Base-by-base conservation (phyloP, 2,797 vertebrate species). In the Gila robusta region DNA sequence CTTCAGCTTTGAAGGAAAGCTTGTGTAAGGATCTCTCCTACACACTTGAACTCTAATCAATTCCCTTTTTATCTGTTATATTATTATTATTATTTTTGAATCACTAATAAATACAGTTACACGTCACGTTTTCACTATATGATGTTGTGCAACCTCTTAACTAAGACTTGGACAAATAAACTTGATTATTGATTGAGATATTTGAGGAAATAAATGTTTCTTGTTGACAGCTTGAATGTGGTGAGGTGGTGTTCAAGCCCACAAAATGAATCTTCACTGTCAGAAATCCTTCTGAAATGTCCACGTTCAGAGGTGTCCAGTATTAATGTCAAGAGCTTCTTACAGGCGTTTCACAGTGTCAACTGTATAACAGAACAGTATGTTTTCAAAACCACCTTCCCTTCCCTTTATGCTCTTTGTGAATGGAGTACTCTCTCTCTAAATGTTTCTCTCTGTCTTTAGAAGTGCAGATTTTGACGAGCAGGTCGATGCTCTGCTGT, bases 151-250 rank as follows among this genome's bases (percentile, higher is more conserved):
- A 35, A 41, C 39, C 0, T 37, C 74, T 59, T n/a, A n/a, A 12
- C 35, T 23, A 32, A 56, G 6, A 56, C 4, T 32, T 77, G 49
- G 10, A 56, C 11, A 7, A 35, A 44, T 8, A 47, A 7, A 49
- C 35, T 79, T 19, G 3, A 26, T 59, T 39, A 16, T 26, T 56
- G 54, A 35, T 69, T 69, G 41, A 35, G 19, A 37, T 49, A n/a
- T 69, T 21, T 80, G 37, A 80, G 10, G 17, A 64, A 79, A 73
- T 66, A 62, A 64, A 21, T 59, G 47, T 82, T 41, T 82, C 6
- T 59, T 62, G 81, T 73, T 82, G 23, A 37, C 71, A 83, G 82
- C 32, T 64, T 83, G 72, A 77, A 77, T 49, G 59, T 83, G 72
- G 56, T 76, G 32, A 76, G 32, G 14, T 39, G 28, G 59, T 39